A percentile compares a stretch with the other conserved stretches of the same genome.
Conservation (phyloP, 2,888 invertebrate species). For the Pecten maximus region DNA sequence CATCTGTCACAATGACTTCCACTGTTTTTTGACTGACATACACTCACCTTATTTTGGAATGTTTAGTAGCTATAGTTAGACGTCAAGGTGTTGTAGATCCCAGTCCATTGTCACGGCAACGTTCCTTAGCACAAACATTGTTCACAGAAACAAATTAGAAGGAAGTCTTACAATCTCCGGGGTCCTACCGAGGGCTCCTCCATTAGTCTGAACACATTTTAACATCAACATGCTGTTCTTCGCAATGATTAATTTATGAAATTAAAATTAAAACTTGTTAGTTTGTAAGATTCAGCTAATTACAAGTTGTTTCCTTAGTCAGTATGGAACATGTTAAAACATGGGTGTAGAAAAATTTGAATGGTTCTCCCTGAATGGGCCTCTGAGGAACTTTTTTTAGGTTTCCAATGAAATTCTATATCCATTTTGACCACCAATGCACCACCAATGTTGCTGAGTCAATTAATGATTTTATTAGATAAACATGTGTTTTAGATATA, state of each 20-base stretch:
- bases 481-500: constrained; percentile 32
- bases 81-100: neutral
- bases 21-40: too few species aligned
- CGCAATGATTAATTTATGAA: neutral
- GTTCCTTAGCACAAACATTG: neutral
- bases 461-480: constrained; percentile 32
- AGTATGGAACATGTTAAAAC: neutral
- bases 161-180: neutral
- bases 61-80: neutral
- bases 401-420: constrained; percentile 20
- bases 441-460: neutral
- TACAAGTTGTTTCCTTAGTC: neutral
- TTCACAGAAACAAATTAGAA: neutral
- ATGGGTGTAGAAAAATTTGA: neutral
- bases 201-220: neutral
- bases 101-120: constrained; percentile 8
- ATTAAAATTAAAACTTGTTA: neutral
- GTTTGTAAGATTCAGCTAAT: neutral
- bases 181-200: neutral
- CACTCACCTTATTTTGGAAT: constrained; percentile 18
- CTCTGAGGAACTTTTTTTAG: neutral
- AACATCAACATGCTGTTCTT: neutral
- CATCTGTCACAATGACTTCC: too few species aligned
- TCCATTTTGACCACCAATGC: constrained; percentile 5
- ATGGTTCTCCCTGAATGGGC: neutral